Evolutionary conservation across 2,888 invertebrate genomes (phyloP).

Genomic region (Leptogaster cylindrica): DNA sequence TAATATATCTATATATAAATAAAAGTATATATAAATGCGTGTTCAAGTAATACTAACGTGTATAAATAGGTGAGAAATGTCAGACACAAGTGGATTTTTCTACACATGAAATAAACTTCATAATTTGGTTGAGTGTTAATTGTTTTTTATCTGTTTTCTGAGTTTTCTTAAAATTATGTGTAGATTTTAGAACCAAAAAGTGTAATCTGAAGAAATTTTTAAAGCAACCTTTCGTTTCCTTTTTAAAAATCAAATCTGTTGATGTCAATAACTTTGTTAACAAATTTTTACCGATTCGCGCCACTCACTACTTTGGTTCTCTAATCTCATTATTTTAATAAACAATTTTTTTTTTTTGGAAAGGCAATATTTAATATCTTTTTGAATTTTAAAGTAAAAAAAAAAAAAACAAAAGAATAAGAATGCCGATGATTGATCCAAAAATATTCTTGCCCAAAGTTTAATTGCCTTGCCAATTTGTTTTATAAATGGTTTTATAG

Average conservation of each 20-base stretch:
- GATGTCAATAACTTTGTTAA: not conserved
- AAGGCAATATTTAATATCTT: constrained; percentile 20
- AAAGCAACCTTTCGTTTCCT: not conserved
- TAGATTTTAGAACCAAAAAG: constrained; percentile 1
- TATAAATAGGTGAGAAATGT: constrained; percentile 25
- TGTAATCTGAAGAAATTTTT: not conserved
- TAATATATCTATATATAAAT: not conserved
- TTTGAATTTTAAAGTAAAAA: not conserved
- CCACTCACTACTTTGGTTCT: not conserved
- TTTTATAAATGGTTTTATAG: constrained; percentile 7
- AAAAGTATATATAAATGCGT: not conserved
- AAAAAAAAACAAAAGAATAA: not conserved
- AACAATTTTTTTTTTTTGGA: constrained; percentile 5
- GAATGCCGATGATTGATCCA: too few species aligned
- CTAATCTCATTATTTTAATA: not conserved
- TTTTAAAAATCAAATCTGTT: not conserved
- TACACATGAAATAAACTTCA: constrained; percentile 21
- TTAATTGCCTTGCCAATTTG: constrained; percentile 34
- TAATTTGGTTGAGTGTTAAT: constrained; percentile 1
- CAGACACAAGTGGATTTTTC: constrained; percentile 32
- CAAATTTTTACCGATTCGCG: not conserved
- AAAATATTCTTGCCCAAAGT: constrained; percentile 29
- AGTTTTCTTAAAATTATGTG: too few species aligned
- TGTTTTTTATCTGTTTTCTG: not conserved
- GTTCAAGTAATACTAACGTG: not conserved